Evolutionary conservation across 2,888 invertebrate species (phyloP).

Genomic region (Drosophila anomelani): DNA sequence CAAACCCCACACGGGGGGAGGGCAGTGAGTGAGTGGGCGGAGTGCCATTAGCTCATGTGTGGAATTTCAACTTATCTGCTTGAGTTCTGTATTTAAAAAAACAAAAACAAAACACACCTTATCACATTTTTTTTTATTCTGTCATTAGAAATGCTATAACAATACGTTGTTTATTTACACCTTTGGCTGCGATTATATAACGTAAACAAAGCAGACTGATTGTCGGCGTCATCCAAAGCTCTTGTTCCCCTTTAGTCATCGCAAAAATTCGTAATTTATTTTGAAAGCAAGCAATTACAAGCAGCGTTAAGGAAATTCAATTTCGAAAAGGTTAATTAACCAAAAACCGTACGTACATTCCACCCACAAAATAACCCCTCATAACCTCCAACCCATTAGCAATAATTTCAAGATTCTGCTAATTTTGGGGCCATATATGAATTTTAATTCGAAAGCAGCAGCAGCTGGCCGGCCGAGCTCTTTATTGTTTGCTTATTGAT

Average conservation of each 20-base stretch:
- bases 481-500: slow-evolving; percentile 55
- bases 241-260: slow-evolving; percentile 57
- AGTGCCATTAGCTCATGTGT: slow-evolving; percentile 18
- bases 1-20: slow-evolving; percentile 3
- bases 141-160: slow-evolving; percentile 41
- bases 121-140: slow-evolving; percentile 17
- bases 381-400: slow-evolving; percentile 10
- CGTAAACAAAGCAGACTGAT: slow-evolving; percentile 62
- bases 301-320: slow-evolving; percentile 25
- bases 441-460: slow-evolving; percentile 28
- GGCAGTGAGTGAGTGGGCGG: neutral
- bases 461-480: slow-evolving; percentile 28
- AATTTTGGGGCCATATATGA: slow-evolving; percentile 40
- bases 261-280: slow-evolving; percentile 58
- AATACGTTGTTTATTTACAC: slow-evolving; percentile 53
- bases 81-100: slow-evolving; percentile 1
- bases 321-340: slow-evolving; percentile 31
- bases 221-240: slow-evolving; percentile 55
- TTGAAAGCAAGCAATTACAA: slow-evolving; percentile 63
- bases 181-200: slow-evolving; percentile 67
- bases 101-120: slow-evolving; percentile 4
- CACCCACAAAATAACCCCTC: slow-evolving; percentile 9
- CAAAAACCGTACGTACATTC: slow-evolving; percentile 10
- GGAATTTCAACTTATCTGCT: slow-evolving; percentile 37
- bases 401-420: slow-evolving; percentile 26